phyloP scores from a whole-genome alignment of 2,888 invertebrate genomes.

The Plebejus anna region DNA sequence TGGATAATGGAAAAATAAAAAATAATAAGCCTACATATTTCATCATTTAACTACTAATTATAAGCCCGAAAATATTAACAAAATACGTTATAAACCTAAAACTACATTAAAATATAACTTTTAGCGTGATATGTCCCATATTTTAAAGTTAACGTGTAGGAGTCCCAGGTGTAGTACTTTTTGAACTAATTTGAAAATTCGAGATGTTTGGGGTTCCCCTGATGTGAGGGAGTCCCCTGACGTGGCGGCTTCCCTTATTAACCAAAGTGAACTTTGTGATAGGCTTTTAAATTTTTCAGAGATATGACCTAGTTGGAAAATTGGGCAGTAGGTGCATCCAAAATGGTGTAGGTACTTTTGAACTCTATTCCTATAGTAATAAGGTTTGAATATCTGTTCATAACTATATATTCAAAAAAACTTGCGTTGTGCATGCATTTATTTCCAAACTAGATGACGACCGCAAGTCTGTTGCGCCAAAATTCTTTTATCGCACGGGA shows the following conservation, averaged over 20 bases:
- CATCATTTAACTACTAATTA: neutral
- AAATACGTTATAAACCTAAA: neutral
- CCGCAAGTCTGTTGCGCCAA: no score
- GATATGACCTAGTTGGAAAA: neutral
- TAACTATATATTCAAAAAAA: neutral
- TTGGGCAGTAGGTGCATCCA: neutral
- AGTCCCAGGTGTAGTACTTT: slow-evolving; percentile 8
- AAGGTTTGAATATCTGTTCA: neutral
- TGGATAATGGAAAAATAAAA: no score
- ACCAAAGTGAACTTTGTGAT: slow-evolving; percentile 13
- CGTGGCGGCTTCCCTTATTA: slow-evolving; percentile 4
- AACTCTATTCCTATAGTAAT: neutral
- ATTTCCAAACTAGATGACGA: neutral
- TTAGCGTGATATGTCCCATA: neutral
- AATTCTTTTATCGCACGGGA: no score
- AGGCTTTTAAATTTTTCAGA: slow-evolving; percentile 18
- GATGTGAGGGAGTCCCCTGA: neutral
- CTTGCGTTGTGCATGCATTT: neutral
- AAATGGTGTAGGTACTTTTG: neutral
- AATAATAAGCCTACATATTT: neutral
- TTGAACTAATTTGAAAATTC: slow-evolving; percentile 24
- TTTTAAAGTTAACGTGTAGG: slow-evolving; percentile 7
- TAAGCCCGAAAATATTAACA: neutral
- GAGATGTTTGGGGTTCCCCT: slow-evolving; percentile 7
- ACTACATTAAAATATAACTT: slow-evolving; percentile 18